Base-by-base conservation (phyloP, 92 coral and sea anemone genomes). In the Porites lobata region DNA sequence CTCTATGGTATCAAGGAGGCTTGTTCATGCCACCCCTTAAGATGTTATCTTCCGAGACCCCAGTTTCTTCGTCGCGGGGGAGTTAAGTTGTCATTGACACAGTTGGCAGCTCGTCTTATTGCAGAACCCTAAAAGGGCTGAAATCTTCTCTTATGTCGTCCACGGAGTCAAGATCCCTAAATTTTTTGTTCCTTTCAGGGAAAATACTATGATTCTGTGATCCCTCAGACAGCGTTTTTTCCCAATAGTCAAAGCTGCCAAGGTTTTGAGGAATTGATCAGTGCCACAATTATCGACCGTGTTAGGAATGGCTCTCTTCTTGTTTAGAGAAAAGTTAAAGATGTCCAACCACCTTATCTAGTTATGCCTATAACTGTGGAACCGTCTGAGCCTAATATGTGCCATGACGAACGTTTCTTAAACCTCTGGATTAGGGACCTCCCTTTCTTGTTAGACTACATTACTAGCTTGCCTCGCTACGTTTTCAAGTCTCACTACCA, bases 391-490 rank as follows among this genome's bases (percentile, higher is more conserved):
- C 90, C 90, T 7, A 50, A 81, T 38, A 61, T 86, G 72, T 87
- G 91, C 85, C 91, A 87, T 50, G 75, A 80, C 52, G 86, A 87
- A 47, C 86, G 66, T 14, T 87, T 69, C 15, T 56, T 79, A n/a
- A 87, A 87, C 63, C 68, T 87, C 2, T 87, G 90, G 90, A 78
- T 78, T 4, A 79, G 59, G 85, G 90, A 79, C 74, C 75, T 20
- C 24, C 79, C 90, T 17, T 72, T 86, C 21, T 77, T 63, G 7
- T 68, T 86, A 1, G 84, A 86, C 32, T 77, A 78, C 72, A 77
- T 86, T 32, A 77, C 84, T 19, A 20, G 78, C 22, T 72, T 86
- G 2, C 90, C 90, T 43, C 69, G 72, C 1, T 69, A 86, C 29
- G 90, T 69, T 1, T 22, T 18, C 13, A 15, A 51, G 18, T 12